Evolutionary conservation across 2,888 invertebrate genomes (phyloP).

Genomic region (Calameuta pallipes): DNA sequence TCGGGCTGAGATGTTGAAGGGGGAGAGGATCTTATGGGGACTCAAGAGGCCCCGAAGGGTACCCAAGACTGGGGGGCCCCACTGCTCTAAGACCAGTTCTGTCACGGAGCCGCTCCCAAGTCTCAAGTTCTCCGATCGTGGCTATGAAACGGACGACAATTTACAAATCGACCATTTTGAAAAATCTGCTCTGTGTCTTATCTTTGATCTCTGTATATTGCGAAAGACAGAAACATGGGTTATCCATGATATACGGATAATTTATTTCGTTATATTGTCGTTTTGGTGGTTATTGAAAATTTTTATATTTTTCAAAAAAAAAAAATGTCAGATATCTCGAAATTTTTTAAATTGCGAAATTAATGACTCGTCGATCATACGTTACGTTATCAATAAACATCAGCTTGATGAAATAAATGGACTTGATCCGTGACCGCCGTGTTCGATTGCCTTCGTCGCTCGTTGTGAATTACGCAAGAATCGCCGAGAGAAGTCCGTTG

Average conservation of each 20-base stretch:
- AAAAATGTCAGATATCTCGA: not conserved
- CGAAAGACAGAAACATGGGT: not conserved
- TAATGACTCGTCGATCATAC: not conserved
- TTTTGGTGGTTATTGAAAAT: not conserved
- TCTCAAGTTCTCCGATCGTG: constrained; percentile 14
- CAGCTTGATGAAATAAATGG: constrained; percentile 46
- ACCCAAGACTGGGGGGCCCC: constrained; percentile 30
- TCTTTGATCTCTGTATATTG: not conserved
- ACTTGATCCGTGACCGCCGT: constrained; percentile 53
- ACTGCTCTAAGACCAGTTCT: constrained; percentile 46
- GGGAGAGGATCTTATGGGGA: not conserved
- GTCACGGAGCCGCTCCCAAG: constrained; percentile 52
- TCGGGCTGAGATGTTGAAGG: constrained; percentile 10
- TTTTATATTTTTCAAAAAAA: not conserved
- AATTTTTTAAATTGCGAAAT: not conserved
- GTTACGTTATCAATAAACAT: not conserved
- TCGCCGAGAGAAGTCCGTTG: not conserved
- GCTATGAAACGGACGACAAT: not conserved
- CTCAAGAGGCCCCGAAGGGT: constrained; percentile 29
- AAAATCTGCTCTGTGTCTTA: not conserved
- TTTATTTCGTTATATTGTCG: not conserved
- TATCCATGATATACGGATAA: not conserved
- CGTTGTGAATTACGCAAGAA: constrained; percentile 58
- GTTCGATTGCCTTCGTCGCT: constrained; percentile 60
- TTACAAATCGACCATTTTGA: not conserved